A percentile compares a stretch with the other conserved stretches of the same genome.
Evolutionary conservation across 35 echinoderm and acorn worm species (phyloP).

Genomic region (Anneissia japonica): DNA sequence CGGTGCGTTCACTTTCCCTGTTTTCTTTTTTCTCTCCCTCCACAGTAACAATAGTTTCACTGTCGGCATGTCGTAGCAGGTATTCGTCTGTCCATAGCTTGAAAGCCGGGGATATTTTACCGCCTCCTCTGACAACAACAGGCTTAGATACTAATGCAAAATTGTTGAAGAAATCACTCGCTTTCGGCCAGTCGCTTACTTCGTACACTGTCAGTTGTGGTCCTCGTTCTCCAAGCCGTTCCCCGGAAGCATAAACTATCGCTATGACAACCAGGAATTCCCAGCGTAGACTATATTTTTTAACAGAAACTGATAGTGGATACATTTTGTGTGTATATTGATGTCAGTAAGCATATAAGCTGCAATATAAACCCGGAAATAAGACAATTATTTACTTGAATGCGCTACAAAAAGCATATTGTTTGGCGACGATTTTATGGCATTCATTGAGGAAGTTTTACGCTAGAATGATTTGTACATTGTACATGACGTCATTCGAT

Average conservation of each 20-base stretch:
- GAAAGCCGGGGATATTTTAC: constrained; percentile 24
- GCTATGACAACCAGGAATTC: neutral
- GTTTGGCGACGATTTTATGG: too few species aligned
- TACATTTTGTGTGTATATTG: too few species aligned
- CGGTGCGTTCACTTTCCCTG: neutral
- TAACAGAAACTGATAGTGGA: too few species aligned
- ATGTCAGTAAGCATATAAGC: too few species aligned
- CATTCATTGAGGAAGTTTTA: too few species aligned
- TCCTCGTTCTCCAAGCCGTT: neutral
- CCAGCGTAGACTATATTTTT: too few species aligned
- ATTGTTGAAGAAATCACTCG: neutral
- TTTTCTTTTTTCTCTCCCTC: constrained; percentile 60
- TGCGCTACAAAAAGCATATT: too few species aligned
- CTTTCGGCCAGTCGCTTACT: neutral
- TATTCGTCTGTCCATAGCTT: constrained; percentile 53
- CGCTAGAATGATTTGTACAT: too few species aligned
- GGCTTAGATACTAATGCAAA: constrained; percentile 4
- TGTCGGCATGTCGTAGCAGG: constrained; percentile 41
- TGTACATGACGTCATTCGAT: too few species aligned
- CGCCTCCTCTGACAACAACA: constrained; percentile 23
- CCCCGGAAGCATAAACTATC: neutral
- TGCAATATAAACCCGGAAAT: too few species aligned
- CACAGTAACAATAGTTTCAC: constrained; percentile 42
- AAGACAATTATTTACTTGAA: too few species aligned
- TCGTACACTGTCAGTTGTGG: neutral